These are phyloP conservation scores for Ochotona princeps DNA, from an alignment of 2,113 vertebrate species.

Conservation along the genomic window DNA sequence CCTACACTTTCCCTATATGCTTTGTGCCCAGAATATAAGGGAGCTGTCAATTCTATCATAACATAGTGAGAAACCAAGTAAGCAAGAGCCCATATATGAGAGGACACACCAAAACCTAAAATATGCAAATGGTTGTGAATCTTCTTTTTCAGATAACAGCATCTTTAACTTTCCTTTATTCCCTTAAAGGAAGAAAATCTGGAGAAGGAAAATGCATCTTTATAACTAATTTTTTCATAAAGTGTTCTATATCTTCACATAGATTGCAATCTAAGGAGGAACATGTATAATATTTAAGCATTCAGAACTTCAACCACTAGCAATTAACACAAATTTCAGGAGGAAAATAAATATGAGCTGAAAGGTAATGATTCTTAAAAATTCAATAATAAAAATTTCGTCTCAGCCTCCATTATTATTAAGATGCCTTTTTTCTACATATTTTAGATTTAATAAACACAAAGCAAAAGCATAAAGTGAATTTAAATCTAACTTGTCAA, in stretches of 20 bases:
- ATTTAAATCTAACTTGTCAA: slow-evolving; percentile 37
- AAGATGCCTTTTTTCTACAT: not conserved
- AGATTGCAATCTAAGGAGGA: slow-evolving; percentile 15
- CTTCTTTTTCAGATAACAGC: slow-evolving; percentile 45
- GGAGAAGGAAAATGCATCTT: slow-evolving; percentile 18
- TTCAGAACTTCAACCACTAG: slow-evolving; percentile 44
- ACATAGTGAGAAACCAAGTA: slow-evolving; percentile 12
- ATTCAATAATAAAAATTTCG: not conserved
- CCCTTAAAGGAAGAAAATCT: slow-evolving; percentile 28
- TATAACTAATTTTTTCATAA: not conserved
- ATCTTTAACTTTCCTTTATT: slow-evolving; percentile 44
- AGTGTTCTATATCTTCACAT: slow-evolving; percentile 25
- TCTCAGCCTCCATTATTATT: slow-evolving; percentile 27
- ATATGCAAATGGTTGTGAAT: slow-evolving; percentile 22
- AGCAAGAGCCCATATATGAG: not conserved
- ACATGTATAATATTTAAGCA: not conserved
- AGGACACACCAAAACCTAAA: slow-evolving; percentile 45
- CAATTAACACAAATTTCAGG: not conserved
- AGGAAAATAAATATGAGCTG: not conserved
- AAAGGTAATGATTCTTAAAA: slow-evolving; percentile 47
- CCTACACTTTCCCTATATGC: not conserved
- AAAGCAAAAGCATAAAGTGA: slow-evolving; percentile 35
- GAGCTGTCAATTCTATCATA: not conserved
- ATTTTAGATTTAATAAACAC: slow-evolving; percentile 22
- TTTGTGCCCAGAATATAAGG: not conserved